Conservation (phyloP, 2,113 vertebrate species). For the Phaethon lepturus region DNA sequence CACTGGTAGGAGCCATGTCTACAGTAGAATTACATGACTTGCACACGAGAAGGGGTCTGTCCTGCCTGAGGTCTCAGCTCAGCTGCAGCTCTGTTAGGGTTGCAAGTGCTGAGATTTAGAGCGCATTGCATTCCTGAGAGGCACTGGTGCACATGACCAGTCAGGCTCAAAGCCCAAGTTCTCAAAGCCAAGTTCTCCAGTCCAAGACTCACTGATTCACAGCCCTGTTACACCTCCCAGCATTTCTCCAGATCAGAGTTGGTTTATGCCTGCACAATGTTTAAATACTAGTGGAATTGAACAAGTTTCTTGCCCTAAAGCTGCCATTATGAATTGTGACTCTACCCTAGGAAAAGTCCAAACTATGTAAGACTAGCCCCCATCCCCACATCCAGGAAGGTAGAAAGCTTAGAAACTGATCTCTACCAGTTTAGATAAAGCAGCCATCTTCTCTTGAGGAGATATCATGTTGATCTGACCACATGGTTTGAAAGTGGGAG, state of each 20-base stretch:
- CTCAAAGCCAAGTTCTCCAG: not conserved
- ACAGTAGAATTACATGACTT: not conserved
- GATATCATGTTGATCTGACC: not conserved
- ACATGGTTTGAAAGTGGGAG: not conserved
- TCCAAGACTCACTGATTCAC: not conserved
- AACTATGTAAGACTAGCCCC: rapidly evolving
- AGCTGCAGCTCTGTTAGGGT: not conserved
- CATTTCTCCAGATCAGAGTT: not conserved
- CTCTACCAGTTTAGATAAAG: not conserved
- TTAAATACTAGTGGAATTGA: not conserved
- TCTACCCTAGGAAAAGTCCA: not conserved
- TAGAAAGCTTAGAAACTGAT: not conserved
- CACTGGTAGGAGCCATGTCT: not conserved
- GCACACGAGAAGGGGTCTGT: not conserved
- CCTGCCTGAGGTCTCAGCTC: not conserved
- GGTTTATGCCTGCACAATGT: not conserved
- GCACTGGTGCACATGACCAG: not conserved
- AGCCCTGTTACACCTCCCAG: not conserved
- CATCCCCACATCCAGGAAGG: not conserved
- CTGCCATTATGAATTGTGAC: not conserved
- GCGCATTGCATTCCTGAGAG: not conserved
- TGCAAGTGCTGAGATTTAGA: not conserved
- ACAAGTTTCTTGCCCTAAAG: not conserved
- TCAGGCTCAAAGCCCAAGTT: not conserved
- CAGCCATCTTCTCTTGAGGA: not conserved